A percentile compares a stretch with the other conserved stretches of the same genome.
Evolutionary conservation across 2,888 invertebrate species (phyloP).

Genomic region (Dorcus parallelipipedus): DNA sequence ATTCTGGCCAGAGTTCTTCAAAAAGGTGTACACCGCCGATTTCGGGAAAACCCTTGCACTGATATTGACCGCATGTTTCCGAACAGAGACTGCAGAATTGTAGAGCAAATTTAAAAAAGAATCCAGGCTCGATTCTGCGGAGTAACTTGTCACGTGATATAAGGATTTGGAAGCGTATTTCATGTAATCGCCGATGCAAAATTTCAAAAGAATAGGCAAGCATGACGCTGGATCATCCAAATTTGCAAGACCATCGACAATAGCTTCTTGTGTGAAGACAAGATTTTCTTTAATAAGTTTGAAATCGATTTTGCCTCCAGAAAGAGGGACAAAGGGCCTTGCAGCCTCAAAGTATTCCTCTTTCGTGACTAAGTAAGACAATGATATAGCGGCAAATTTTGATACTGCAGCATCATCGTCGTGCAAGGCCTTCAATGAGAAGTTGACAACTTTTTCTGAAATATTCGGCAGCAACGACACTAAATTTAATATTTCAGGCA

Average conservation of each 20-base stretch:
- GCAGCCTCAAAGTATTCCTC: not conserved
- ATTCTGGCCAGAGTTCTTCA: too few species aligned
- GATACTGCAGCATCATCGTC: not conserved
- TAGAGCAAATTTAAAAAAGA: not conserved
- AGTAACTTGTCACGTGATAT: not conserved
- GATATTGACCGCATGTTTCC: too few species aligned
- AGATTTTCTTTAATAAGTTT: not conserved
- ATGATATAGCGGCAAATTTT: not conserved
- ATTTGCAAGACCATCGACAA: not conserved
- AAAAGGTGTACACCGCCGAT: too few species aligned
- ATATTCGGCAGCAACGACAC: not conserved
- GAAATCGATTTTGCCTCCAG: not conserved
- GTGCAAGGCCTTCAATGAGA: not conserved
- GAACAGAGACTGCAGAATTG: not conserved
- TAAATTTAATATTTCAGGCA: too few species aligned
- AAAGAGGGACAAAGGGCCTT: not conserved
- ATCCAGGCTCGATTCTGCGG: not conserved
- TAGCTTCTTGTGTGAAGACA: not conserved
- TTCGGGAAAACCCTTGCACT: too few species aligned
- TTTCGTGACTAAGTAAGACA: not conserved
- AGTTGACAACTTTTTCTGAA: not conserved
- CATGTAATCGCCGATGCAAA: not conserved
- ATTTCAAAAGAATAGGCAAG: not conserved
- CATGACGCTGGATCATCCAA: not conserved
- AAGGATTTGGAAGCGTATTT: not conserved